phyloP scores from a whole-genome alignment of 2,113 vertebrate genomes.

The Heterochromis multidens region DNA sequence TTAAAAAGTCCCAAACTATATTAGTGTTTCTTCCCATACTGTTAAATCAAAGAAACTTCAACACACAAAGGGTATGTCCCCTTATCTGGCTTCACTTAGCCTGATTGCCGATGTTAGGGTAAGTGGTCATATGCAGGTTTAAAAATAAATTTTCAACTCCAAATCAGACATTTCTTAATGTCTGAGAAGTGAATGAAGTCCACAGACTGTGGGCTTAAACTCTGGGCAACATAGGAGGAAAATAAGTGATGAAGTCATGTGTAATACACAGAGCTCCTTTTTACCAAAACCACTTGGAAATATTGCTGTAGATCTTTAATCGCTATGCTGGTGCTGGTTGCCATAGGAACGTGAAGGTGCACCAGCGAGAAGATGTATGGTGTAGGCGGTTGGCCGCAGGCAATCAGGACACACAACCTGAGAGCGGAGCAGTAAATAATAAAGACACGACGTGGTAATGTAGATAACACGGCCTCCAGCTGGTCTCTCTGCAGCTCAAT shows the following conservation, averaged over 20 bases:
- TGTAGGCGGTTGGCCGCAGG: slow-evolving; percentile 57
- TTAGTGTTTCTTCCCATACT: background rate
- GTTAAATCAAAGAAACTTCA: background rate
- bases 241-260: slow-evolving; percentile 43
- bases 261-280: slow-evolving; percentile 34
- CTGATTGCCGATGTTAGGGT: background rate
- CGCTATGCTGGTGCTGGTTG: slow-evolving; percentile 49
- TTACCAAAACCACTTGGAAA: slow-evolving; percentile 44
- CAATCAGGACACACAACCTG: slow-evolving; percentile 56
- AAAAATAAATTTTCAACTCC: background rate
- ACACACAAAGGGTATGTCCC: background rate
- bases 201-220: background rate
- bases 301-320: slow-evolving; percentile 53
- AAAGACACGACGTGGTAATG: background rate
- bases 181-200: background rate
- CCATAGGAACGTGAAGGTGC: slow-evolving; percentile 67
- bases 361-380: slow-evolving; percentile 32
- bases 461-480: background rate
- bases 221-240: slow-evolving; percentile 18
- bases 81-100: background rate
- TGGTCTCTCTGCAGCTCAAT: slow-evolving; percentile 5
- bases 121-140: background rate
- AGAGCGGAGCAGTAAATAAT: slow-evolving; percentile 43
- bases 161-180: background rate
- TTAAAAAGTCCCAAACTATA: background rate